Conservation (phyloP, 2,888 invertebrate genomes). For the Fissipunctia ypsillon region DNA sequence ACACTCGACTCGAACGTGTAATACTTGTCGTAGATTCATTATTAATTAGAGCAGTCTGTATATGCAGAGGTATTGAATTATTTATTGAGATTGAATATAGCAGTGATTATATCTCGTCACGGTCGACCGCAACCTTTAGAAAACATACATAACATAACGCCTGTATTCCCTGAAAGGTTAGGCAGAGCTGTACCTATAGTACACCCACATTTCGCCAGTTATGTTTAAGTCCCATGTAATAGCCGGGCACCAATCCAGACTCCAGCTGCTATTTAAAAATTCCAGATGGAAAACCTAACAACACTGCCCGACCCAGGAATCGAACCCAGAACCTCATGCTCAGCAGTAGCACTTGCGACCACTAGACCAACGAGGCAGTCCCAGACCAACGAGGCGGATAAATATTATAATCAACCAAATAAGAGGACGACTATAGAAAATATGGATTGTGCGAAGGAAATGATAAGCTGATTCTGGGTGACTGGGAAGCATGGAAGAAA, state of each 20-base stretch:
- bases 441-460: neutral
- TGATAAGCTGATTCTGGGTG: neutral
- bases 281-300: no score
- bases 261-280: no score
- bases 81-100: conserved; percentile 38
- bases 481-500: neutral
- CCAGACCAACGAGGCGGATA: no score
- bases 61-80: conserved; percentile 40
- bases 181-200: no score
- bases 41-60: conserved; percentile 58
- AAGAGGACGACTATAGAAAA: neutral
- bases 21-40: conserved; percentile 50
- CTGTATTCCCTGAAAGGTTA: no score
- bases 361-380: no score
- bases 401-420: neutral
- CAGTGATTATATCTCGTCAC: conserved; percentile 27
- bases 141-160: neutral
- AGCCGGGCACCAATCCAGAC: no score
- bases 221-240: no score
- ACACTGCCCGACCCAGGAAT: no score
- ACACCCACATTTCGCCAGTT: no score
- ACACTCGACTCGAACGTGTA: conserved; percentile 58
- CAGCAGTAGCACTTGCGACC: no score
- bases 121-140: conserved; percentile 24
- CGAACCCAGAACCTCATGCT: no score